A percentile compares a stretch with the other conserved stretches of the same genome.
Evolutionary conservation across 2,113 vertebrate genomes (phyloP).

Genomic region (Megalops atlanticus): DNA sequence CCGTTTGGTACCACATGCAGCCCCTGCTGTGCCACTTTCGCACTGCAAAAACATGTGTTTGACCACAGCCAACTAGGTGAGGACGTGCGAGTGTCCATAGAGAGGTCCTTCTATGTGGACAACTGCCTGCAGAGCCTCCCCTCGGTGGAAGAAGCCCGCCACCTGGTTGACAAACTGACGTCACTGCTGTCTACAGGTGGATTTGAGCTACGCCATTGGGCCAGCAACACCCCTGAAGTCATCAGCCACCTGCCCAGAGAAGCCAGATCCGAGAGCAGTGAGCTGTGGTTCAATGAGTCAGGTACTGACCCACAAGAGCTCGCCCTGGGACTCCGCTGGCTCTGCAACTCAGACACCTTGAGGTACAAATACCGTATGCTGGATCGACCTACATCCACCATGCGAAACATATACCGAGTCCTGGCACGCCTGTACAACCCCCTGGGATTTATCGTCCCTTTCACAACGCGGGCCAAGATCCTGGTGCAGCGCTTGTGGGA

Average conservation of each 20-base stretch:
- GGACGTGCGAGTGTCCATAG: background rate
- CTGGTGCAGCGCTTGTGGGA: too few species aligned
- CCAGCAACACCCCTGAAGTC: slow-evolving; percentile 11
- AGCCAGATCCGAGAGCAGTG: slow-evolving; percentile 12
- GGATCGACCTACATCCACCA: too few species aligned
- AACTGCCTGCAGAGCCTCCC: slow-evolving; percentile 33
- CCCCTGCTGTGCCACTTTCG: slow-evolving; percentile 30
- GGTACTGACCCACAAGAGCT: slow-evolving; percentile 13
- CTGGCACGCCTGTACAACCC: too few species aligned
- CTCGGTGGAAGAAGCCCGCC: too few species aligned
- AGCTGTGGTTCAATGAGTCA: slow-evolving; percentile 18
- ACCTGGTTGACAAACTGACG: background rate
- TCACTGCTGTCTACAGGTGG: background rate
- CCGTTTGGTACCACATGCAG: slow-evolving; percentile 28
- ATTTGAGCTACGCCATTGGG: slow-evolving; percentile 34
- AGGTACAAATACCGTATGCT: background rate
- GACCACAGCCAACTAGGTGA: background rate
- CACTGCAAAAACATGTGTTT: slow-evolving; percentile 8
- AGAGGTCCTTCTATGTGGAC: slow-evolving; percentile 33
- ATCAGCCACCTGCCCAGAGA: slow-evolving; percentile 13
- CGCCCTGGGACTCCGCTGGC: background rate
- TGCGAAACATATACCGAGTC: too few species aligned
- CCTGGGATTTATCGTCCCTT: too few species aligned
- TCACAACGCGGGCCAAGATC: too few species aligned
- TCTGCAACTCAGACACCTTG: slow-evolving; percentile 9